Base-by-base conservation (phyloP, 2,888 invertebrate genomes). In the Rotaria socialis region DNA sequence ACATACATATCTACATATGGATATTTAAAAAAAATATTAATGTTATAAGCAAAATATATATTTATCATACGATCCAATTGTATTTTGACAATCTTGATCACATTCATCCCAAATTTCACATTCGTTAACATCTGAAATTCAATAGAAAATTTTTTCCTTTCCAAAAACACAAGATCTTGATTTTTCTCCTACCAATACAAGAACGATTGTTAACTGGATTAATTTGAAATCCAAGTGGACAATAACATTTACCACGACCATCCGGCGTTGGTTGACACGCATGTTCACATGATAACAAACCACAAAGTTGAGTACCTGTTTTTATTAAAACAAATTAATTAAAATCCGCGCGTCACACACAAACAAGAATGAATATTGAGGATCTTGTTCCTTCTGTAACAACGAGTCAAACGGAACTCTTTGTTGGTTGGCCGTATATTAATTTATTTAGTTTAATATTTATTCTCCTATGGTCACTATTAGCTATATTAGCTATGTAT, bases 61-160 rank as follows among this genome's bases (percentile, higher is more conserved):
- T 89, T 89, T 14, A 22, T 11, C 75, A 92, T 94, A 97, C 19
- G 95, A 92, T 16, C 93, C 96, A 1, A 94, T 94, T 0, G 94
- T 94, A 91, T 98, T 97, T 87, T 94, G 93, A 91, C 99, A 99
- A 55, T 94, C 93, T 91, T 99, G 99, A 90, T 97, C 96, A 91
- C 98, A 99, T 87, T 89, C 90, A 50, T 92, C 92, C 90, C 91
- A 92, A 85, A 90, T 90, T 27, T 89, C 88, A 88, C 92, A 92
- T 88, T 98, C 97, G 92, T 98, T 94, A 88, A 95, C 93, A 92
- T 99, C 98, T 93, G 14, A 90, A 19, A 89, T 11, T 22, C 19
- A 22, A 41, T 22, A 74, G 16, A 67, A 35, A 19, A 67, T 27
- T 60, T 11, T 10, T n/a, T n/a, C 14, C 2, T 67, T 67, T 6